Evolutionary conservation across 2,113 vertebrate genomes (phyloP).

Genomic region (Haplotaxodon microlepis): DNA sequence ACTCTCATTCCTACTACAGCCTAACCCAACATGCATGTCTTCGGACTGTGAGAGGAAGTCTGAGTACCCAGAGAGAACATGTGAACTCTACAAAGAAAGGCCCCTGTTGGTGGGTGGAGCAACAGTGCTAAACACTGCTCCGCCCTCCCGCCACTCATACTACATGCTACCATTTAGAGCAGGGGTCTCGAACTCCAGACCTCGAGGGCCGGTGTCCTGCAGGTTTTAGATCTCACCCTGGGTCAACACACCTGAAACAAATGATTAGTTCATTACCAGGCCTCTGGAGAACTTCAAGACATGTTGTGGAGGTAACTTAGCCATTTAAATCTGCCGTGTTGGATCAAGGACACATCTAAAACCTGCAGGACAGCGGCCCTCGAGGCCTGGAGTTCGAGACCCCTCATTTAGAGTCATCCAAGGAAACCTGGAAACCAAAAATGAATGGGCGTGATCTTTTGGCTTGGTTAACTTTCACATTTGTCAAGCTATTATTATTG

Average conservation of each 20-base stretch:
- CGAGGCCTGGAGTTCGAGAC: too few species aligned
- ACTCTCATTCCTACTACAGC: not conserved
- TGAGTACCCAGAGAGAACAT: not conserved
- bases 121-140: not conserved
- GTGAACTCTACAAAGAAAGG: not conserved
- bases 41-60: not conserved
- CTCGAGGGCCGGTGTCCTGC: too few species aligned
- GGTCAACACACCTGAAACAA: too few species aligned
- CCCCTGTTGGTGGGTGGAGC: not conserved
- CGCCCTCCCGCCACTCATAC: accelerated
- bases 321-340: too few species aligned
- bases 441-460: not conserved
- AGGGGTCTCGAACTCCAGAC: too few species aligned
- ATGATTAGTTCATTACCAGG: too few species aligned
- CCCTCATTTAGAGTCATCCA: not conserved
- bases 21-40: not conserved
- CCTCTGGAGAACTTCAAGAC: too few species aligned
- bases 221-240: too few species aligned
- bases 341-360: too few species aligned
- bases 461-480: not conserved
- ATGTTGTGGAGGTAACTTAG: too few species aligned
- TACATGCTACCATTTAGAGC: not conserved
- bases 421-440: not conserved
- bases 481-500: not conserved
- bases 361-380: too few species aligned